Base-by-base conservation (phyloP, 30 jellyfish, hydroid and myxozoan species). In the Chrysaora quinquecirrha region DNA sequence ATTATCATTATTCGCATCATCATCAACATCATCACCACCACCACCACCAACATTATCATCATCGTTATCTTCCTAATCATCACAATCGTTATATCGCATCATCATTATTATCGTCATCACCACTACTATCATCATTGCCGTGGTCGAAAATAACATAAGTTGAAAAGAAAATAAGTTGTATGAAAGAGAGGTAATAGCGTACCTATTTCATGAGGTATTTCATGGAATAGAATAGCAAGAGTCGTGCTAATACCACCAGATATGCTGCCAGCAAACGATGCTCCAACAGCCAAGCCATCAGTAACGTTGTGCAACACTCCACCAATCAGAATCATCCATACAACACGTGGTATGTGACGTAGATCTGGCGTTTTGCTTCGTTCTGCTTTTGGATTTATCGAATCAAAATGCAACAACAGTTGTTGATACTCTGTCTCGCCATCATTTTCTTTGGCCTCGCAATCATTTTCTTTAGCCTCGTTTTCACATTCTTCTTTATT, bases 261-360 rank as follows among this genome's bases (percentile, higher is more conserved):
- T 21, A 90, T 34, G 34, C 96, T 49, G 34, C 95, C 97, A 0
- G 97, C 95, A 77, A 83, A 90, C 65, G 97, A 80, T 3, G 95
- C 97, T 1, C 97, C 97, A 70, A 90, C 85, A 4, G 97, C 97
- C 14, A 90, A 33, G 3, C 97, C 97, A 78, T 90, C 97, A 2
- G 96, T 90, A 3, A 90, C 43, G 61, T 84, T 90, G 49, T 90
- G 97, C 83, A 84, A 16, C 38, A 85, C 74, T 4, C 87, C 95
- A 10, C 96, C 93, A 31, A 84, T 76, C 60, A 64, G 9, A 30
- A 90, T 63, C 95, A 85, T 85, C 94, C 95, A 90, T 24, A 84
- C 97, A 7, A 90, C 68, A 25, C 77, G 76, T 12, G 97, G 96
- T 23, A 90, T 38, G 23, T 32, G 74, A 35, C 74, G 85, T n/a